Percentiles rank a stretch among this genome's conserved stretches.
These are phyloP conservation scores for Bombus fervidus DNA, from an alignment of 1,140 invertebrate genomes.

Conservation along the genomic window DNA sequence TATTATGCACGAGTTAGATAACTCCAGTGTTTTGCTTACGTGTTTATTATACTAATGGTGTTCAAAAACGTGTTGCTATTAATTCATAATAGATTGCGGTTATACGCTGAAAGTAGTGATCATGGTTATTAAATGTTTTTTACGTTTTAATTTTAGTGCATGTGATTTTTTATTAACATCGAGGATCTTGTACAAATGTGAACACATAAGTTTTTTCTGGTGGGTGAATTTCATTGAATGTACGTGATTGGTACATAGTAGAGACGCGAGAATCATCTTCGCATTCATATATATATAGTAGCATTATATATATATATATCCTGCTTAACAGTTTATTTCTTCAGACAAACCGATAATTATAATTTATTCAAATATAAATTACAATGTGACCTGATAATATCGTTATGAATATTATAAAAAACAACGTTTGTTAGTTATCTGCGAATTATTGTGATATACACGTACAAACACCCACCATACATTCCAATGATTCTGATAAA, in stretches of 20 bases:
- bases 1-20: not conserved
- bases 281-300: not conserved
- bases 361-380: not conserved
- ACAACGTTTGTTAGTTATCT: not conserved
- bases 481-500: not conserved
- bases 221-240: not conserved
- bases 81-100: not conserved
- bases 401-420: constrained; percentile 14
- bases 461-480: not conserved
- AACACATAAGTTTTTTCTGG: not conserved
- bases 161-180: not conserved
- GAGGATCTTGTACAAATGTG: not conserved
- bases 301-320: not conserved
- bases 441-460: not conserved
- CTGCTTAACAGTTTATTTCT: not conserved
- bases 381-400: not conserved
- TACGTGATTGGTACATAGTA: not conserved
- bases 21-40: not conserved
- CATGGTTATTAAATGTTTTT: not conserved
- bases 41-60: not conserved
- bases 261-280: not conserved
- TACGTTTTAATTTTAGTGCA: not conserved
- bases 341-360: not conserved
- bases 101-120: not conserved
- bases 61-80: too few species aligned